Evolutionary conservation across 2,888 invertebrate species (phyloP).

Genomic region (Ganaspis brasiliensis): DNA sequence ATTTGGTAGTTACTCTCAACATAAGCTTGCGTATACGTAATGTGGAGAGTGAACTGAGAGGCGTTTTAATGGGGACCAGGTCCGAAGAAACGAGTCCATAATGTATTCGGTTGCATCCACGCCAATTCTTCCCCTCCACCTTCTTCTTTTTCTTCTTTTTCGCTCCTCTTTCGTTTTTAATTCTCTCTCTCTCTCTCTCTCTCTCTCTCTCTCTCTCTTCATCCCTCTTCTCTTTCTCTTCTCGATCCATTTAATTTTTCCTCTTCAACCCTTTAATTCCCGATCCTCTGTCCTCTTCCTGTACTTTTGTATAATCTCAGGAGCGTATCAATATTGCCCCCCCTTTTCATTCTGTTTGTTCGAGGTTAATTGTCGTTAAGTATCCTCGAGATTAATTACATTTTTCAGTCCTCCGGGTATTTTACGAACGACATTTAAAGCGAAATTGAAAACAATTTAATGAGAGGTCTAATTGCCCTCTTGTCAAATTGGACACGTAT

Average conservation of each 20-base stretch:
- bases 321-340: constrained; percentile 8
- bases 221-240: constrained; percentile 16
- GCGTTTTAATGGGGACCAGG: constrained; percentile 70
- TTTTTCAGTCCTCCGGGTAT: not conserved
- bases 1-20: constrained; percentile 36
- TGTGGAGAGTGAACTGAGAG: constrained; percentile 58
- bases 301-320: constrained; percentile 21
- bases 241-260: not conserved
- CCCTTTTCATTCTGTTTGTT: constrained; percentile 38
- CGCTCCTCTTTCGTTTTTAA: constrained; percentile 39
- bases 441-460: constrained; percentile 29
- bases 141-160: constrained; percentile 24
- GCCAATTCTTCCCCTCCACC: constrained; percentile 57
- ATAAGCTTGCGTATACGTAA: constrained; percentile 37
- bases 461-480: not conserved
- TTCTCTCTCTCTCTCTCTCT: constrained; percentile 39
- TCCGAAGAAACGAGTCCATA: constrained; percentile 74
- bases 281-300: constrained; percentile 10
- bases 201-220: constrained; percentile 42
- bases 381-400: constrained; percentile 27
- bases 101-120: constrained; percentile 73
- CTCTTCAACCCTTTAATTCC: constrained; percentile 31
- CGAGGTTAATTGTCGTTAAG: constrained; percentile 41
- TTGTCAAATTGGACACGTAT: not conserved
- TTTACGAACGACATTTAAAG: not conserved